Conservation (phyloP, 2,113 vertebrate genomes). For the Stomatorhinus ivindoensis region DNA sequence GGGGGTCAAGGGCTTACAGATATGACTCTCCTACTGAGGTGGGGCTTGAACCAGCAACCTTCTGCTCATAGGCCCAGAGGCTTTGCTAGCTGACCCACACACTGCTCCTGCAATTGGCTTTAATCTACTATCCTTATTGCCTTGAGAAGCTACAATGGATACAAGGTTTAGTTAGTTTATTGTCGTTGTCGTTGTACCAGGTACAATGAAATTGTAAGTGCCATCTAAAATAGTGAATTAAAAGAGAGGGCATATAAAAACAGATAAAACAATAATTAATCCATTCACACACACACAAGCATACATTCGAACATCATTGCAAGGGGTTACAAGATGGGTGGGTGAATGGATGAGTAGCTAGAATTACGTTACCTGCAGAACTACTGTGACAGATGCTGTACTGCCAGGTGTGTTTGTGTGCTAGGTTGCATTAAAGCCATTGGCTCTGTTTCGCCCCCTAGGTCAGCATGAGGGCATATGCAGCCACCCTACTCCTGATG, state of each 20-base stretch:
- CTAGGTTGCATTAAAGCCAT: conserved; percentile 26
- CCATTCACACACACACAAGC: too few species aligned
- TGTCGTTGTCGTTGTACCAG: too few species aligned
- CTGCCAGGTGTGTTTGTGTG: neutral
- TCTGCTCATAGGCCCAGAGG: neutral
- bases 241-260: too few species aligned
- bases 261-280: too few species aligned
- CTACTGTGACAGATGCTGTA: neutral
- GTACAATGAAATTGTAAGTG: too few species aligned
- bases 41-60: neutral
- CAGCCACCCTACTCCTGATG: conserved; percentile 53
- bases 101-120: neutral
- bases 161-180: too few species aligned
- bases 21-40: neutral
- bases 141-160: neutral
- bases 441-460: conserved; percentile 47
- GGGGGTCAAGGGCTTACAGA: neutral
- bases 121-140: neutral
- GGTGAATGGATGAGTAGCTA: neutral
- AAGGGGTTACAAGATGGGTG: neutral
- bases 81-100: neutral
- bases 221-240: too few species aligned
- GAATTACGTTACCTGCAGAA: neutral
- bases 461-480: conserved; percentile 58
- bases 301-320: too few species aligned